phyloP scores from a whole-genome alignment of 2,888 invertebrate species.

The Archips xylosteana region DNA sequence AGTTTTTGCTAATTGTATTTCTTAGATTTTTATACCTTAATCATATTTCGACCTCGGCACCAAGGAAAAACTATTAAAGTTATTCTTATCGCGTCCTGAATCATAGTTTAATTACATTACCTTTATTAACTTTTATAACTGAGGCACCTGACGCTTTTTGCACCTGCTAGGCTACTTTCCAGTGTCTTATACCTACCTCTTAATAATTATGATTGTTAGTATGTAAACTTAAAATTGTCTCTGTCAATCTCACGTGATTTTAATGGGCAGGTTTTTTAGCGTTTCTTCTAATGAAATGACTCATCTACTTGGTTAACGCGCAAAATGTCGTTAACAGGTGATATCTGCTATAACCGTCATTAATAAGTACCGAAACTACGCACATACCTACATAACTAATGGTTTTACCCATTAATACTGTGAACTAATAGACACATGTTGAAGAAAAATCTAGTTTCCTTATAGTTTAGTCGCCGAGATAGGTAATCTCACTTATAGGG shows the following conservation, averaged over 20 bases:
- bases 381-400: neutral
- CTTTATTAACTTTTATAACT: slow-evolving; percentile 28
- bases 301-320: slow-evolving; percentile 48
- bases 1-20: slow-evolving; percentile 30
- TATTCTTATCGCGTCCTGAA: slow-evolving; percentile 45
- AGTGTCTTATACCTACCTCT: neutral
- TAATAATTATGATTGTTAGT: neutral
- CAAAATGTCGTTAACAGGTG: slow-evolving; percentile 37
- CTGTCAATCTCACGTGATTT: slow-evolving; percentile 45
- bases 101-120: slow-evolving; percentile 39
- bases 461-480: neutral
- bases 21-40: neutral
- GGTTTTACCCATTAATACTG: neutral
- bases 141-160: slow-evolving; percentile 24
- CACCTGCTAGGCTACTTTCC: slow-evolving; percentile 28
- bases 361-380: neutral
- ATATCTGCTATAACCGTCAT: neutral
- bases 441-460: neutral
- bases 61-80: slow-evolving; percentile 39
- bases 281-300: slow-evolving; percentile 53
- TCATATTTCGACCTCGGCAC: slow-evolving; percentile 21
- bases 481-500: neutral
- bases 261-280: slow-evolving; percentile 46
- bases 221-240: slow-evolving; percentile 27
- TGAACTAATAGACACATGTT: neutral